Evolutionary conservation across 2,797 vertebrate species (phyloP).

Genomic region (Podargus strigoides): DNA sequence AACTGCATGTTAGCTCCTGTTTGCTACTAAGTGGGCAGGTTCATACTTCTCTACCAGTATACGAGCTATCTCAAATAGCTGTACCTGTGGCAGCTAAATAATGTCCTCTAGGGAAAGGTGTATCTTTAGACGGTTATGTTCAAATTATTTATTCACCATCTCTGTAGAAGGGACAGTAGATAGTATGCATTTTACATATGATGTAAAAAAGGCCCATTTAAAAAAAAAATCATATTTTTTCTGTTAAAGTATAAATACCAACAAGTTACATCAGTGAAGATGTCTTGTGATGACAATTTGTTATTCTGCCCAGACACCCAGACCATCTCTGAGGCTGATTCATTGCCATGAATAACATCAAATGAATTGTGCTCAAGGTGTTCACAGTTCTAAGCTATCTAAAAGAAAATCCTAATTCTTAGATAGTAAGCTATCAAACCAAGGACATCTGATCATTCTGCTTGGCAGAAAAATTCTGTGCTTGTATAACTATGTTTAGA

Average conservation of each 20-base stretch:
- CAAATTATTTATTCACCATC: not conserved
- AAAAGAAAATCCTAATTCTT: not conserved
- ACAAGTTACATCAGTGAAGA: not conserved
- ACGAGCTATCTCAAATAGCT: not conserved
- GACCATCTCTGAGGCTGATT: not conserved
- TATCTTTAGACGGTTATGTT: not conserved
- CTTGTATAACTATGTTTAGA: not conserved
- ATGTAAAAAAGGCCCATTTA: not conserved
- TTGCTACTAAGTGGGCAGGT: not conserved
- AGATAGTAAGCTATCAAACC: not conserved
- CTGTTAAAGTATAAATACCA: not conserved
- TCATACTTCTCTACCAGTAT: not conserved
- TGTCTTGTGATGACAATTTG: not conserved
- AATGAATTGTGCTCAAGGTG: not conserved
- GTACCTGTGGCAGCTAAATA: not conserved
- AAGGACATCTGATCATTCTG: not conserved
- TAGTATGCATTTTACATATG: not conserved
- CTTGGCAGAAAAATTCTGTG: not conserved
- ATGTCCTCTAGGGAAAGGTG: not conserved
- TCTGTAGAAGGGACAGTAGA: not conserved
- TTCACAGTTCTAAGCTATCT: not conserved
- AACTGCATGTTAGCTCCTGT: not conserved
- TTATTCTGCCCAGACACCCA: not conserved
- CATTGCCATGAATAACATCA: not conserved
- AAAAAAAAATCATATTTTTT: not conserved